phyloP scores from a whole-genome alignment of 2,113 vertebrate species.

The Ifrita kowaldi region DNA sequence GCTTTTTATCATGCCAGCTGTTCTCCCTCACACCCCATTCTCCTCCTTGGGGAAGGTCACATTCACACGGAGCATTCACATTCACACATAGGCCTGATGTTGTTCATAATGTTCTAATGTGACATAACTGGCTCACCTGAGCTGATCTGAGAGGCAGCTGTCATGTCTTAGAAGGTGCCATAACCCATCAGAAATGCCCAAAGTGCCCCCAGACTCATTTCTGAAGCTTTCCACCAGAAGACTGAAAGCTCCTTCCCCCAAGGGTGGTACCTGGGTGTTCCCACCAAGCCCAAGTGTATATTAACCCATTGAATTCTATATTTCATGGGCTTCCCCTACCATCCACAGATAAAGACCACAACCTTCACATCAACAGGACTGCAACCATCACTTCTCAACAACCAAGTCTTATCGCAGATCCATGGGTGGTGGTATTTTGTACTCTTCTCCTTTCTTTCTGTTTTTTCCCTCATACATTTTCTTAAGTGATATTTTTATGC shows the following conservation, averaged over 20 bases:
- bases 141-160: neutral
- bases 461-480: neutral
- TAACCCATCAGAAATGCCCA: neutral
- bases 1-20: neutral
- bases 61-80: neutral
- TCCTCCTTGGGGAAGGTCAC: neutral
- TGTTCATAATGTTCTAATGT: neutral
- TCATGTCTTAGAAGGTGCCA: neutral
- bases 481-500: neutral
- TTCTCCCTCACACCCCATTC: neutral
- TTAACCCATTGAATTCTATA: neutral
- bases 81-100: neutral
- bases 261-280: no score
- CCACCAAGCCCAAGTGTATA: rapidly evolving
- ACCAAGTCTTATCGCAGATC: neutral
- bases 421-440: neutral
- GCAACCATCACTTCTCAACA: neutral
- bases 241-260: neutral
- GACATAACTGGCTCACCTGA: neutral
- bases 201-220: neutral
- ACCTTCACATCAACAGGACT: neutral
- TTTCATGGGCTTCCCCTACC: neutral
- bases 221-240: neutral
- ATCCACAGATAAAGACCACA: neutral
- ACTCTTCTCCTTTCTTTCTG: neutral